Evolutionary conservation across 2,113 vertebrate species (phyloP).

Genomic region (Onychostruthus taczanowskii): DNA sequence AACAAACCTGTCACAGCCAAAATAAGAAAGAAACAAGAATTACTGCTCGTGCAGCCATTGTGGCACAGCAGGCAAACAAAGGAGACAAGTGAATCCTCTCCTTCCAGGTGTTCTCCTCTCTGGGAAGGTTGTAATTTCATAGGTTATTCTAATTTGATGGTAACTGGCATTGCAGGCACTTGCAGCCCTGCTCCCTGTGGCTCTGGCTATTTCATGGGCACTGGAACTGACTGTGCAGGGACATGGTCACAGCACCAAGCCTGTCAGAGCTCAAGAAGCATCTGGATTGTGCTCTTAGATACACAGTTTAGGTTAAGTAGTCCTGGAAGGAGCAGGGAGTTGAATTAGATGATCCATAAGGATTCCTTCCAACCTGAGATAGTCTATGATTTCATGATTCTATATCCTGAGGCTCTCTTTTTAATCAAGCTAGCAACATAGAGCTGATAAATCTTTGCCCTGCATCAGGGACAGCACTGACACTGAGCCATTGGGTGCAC

Average conservation of each 20-base stretch:
- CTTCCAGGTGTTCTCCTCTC: background rate
- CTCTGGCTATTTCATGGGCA: background rate
- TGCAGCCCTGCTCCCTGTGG: accelerated
- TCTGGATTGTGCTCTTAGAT: background rate
- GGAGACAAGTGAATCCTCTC: background rate
- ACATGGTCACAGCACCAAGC: accelerated
- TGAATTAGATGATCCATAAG: background rate
- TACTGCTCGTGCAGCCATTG: background rate
- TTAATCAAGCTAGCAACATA: background rate
- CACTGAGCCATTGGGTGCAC: background rate
- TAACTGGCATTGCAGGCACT: background rate
- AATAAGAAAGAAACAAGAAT: background rate
- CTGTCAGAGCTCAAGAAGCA: background rate
- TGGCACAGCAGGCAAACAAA: background rate
- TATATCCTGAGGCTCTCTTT: background rate
- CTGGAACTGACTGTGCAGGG: background rate
- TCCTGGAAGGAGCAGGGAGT: background rate
- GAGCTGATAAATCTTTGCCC: background rate
- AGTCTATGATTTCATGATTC: background rate
- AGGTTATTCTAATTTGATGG: background rate
- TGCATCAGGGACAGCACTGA: background rate
- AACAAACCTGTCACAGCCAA: background rate
- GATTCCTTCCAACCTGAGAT: background rate
- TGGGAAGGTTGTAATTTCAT: background rate
- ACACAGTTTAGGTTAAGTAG: background rate